phyloP scores from a whole-genome alignment of 2,797 vertebrate genomes.

The Lates japonicus region DNA sequence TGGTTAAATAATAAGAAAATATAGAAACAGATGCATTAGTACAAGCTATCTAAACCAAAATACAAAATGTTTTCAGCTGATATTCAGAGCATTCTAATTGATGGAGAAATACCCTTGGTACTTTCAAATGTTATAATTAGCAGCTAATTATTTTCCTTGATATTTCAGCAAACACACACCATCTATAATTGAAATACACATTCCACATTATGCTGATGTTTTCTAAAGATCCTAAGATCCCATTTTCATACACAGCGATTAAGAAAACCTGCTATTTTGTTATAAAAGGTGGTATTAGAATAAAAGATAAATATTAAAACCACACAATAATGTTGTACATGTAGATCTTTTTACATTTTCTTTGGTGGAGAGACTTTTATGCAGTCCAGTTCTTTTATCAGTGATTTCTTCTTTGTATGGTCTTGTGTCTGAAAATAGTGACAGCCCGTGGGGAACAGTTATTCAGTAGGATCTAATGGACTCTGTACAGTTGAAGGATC shows the following conservation, averaged over 20 bases:
- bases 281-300: slow-evolving; percentile 13
- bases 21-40: background rate
- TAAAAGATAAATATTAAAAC: slow-evolving; percentile 8
- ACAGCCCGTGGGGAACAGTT: slow-evolving; percentile 44
- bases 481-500: slow-evolving; percentile 52
- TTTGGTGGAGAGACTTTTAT: slow-evolving; percentile 1
- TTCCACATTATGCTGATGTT: background rate
- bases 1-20: background rate
- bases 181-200: background rate
- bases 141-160: slow-evolving; percentile 3
- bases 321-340: background rate
- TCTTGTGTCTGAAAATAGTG: slow-evolving; percentile 36
- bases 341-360: background rate
- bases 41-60: background rate
- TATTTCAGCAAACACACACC: background rate
- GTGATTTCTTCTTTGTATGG: slow-evolving; percentile 23
- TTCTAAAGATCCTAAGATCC: slow-evolving; percentile 9
- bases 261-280: background rate
- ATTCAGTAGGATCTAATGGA: slow-evolving; percentile 67
- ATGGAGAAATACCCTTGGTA: background rate
- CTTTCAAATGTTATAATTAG: slow-evolving; percentile 3
- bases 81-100: slow-evolving; percentile 4
- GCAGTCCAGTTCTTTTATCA: slow-evolving; percentile 22
- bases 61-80: background rate
- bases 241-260: background rate